Evolutionary conservation across 1,140 invertebrate genomes (phyloP), one percentile per base, ranked within the genome.

Genomic region (Neodiprion lecontei): DNA sequence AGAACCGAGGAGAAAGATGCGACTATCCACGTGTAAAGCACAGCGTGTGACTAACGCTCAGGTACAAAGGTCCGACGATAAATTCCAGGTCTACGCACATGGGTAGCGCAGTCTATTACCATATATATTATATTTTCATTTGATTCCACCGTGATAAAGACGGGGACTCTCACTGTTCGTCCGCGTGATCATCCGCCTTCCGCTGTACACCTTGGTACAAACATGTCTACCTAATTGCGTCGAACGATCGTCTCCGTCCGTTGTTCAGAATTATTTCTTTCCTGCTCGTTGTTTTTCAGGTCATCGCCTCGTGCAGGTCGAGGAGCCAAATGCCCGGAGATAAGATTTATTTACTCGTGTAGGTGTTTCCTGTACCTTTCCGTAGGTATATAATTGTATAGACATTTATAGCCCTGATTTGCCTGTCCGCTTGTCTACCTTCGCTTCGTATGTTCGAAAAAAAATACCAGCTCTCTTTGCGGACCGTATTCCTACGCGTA

Each of bases 61-160:
- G n/a, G 53, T 61, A 61, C 53, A 61, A 61, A 61, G 53, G 53
- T 61, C 53, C n/a, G 53, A 61, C n/a, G n/a, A 61, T 61, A 61
- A 61, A 61, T 61, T 61, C 53, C 53, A 17, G n/a, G 53, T 61
- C 11, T 61, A 61, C 11, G 53, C n/a, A 9, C 53, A 5, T n/a
- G 53, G 53, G 53, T 8, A 61, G 11, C 53, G 53, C 28, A 1
- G 2, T 61, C 53, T 17, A 61, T 61, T 61, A 61, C 53, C 53
- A 61, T 61, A 61, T 61, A 61, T 61, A 61, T 61, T 61, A 61
- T 61, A 61, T 17, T 61, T 61, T 61, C n/a, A 61, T 61, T 61
- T 61, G 53, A 61, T 61, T 61, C 9, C n/a, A 61, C 53, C n/a
- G n/a, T 17, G 53, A 61, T 61, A 61, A 61, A 61, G 8, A 61